phyloP scores from a whole-genome alignment of 2,113 vertebrate species.

The Dendropsophus ebraccatus region DNA sequence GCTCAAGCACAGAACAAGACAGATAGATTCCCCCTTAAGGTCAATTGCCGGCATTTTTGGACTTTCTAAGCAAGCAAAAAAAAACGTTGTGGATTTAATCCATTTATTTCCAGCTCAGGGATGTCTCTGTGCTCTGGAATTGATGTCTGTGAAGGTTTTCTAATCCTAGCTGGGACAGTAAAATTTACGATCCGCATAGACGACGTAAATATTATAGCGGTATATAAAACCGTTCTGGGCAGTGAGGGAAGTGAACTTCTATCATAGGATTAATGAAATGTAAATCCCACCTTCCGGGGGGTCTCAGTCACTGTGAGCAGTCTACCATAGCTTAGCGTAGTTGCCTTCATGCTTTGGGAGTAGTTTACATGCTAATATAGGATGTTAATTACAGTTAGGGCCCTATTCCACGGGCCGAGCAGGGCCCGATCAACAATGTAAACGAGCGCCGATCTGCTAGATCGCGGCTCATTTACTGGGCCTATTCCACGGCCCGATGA shows the following conservation, averaged over 20 bases:
- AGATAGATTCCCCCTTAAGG: not conserved
- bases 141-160: not conserved
- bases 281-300: constrained; percentile 3
- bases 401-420: too few species aligned
- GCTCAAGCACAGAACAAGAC: not conserved
- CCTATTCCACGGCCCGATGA: too few species aligned
- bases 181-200: not conserved
- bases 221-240: not conserved
- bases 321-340: not conserved
- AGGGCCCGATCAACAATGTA: too few species aligned
- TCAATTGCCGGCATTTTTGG: not conserved
- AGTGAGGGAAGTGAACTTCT: too few species aligned
- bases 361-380: not conserved
- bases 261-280: not conserved
- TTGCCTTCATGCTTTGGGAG: not conserved
- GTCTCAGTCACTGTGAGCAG: not conserved
- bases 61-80: not conserved
- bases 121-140: constrained; percentile 1
- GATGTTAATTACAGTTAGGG: not conserved
- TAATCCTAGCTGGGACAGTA: not conserved
- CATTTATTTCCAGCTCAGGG: not conserved
- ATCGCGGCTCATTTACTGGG: too few species aligned
- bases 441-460: too few species aligned
- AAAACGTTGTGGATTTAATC: not conserved
- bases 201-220: not conserved